These are phyloP conservation scores for Mizuhopecten yessoensis DNA, from an alignment of 1,140 invertebrate genomes.

Conservation along the genomic window DNA sequence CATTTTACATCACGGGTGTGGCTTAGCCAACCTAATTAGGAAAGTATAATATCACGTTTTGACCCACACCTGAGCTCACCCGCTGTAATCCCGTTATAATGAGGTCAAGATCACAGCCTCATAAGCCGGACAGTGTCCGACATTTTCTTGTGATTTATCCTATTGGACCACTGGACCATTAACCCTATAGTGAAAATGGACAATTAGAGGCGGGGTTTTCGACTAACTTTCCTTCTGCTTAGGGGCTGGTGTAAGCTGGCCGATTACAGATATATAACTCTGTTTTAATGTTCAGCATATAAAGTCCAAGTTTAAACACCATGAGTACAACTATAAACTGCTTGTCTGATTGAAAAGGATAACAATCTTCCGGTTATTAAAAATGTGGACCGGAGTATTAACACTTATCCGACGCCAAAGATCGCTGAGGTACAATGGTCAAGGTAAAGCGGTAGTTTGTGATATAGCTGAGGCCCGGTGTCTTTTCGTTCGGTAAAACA, in stretches of 20 bases:
- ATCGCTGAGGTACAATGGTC: background rate
- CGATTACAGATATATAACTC: background rate
- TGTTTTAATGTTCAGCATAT: background rate
- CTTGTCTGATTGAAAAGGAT: background rate
- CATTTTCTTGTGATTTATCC: background rate
- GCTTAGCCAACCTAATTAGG: too few species aligned
- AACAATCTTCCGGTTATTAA: background rate
- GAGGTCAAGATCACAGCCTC: background rate
- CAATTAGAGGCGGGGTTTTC: background rate
- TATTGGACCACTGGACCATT: background rate
- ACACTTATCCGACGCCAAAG: background rate
- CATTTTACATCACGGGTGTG: too few species aligned
- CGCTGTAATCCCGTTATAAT: background rate
- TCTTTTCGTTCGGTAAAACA: too few species aligned
- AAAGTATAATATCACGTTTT: too few species aligned
- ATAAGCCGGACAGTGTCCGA: background rate
- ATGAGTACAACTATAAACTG: background rate
- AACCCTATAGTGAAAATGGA: constrained; percentile 1
- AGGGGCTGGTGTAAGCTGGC: background rate
- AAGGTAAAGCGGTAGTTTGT: too few species aligned
- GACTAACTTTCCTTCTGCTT: background rate
- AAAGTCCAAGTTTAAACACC: background rate
- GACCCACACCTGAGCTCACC: too few species aligned
- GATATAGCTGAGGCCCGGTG: too few species aligned
- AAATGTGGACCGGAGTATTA: background rate